A percentile compares a stretch with the other conserved stretches of the same genome.
Conservation (phyloP, 1,140 invertebrate genomes). For the Musca domestica region DNA sequence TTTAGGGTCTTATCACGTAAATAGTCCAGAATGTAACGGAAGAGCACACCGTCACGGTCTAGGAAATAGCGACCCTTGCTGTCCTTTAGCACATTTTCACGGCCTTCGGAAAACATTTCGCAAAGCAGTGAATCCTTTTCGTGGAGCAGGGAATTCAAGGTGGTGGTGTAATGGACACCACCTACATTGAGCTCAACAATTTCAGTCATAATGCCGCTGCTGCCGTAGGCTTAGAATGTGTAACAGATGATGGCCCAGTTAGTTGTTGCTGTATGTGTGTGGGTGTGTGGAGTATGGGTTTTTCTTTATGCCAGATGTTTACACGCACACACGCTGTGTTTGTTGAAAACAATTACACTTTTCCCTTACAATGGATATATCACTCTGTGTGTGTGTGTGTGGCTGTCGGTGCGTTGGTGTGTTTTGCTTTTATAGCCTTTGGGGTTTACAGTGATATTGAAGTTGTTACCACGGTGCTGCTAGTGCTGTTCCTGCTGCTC, state of each 20-base stretch:
- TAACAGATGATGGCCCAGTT: slow-evolving; percentile 22
- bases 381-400: too few species aligned
- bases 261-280: background rate
- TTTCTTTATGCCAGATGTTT: background rate
- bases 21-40: slow-evolving; percentile 95
- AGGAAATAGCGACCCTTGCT: slow-evolving; percentile 92
- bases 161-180: slow-evolving; percentile 86
- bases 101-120: slow-evolving; percentile 70
- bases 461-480: too few species aligned
- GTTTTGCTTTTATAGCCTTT: too few species aligned
- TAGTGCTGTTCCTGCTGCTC: too few species aligned
- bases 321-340: background rate
- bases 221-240: background rate
- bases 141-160: slow-evolving; percentile 71
- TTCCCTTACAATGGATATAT: too few species aligned
- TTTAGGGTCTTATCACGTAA: slow-evolving; percentile 85
- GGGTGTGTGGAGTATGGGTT: background rate
- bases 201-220: slow-evolving; percentile 39
- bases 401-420: too few species aligned
- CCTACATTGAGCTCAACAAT: slow-evolving; percentile 89
- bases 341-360: too few species aligned
- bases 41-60: slow-evolving; percentile 97
- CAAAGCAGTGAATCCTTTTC: slow-evolving; percentile 73
- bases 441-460: too few species aligned
- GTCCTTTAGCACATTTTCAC: slow-evolving; percentile 67